These are phyloP conservation scores for Phenacoccus solenopsis DNA, from an alignment of 1,140 invertebrate genomes.

Conservation along the genomic window DNA sequence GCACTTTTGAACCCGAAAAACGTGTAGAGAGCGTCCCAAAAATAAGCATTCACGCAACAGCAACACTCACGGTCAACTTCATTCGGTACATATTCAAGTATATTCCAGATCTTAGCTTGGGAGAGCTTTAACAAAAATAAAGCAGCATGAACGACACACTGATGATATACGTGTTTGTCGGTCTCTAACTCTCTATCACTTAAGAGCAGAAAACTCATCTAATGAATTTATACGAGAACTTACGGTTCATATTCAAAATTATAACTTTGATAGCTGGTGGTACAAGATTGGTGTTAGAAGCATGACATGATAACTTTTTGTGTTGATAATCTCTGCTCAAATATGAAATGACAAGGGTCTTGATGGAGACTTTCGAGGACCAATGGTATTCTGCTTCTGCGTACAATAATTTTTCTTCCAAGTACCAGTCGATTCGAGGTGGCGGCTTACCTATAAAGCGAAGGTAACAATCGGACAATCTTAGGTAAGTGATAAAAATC, in stretches of 20 bases:
- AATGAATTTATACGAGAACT: constrained; percentile 38
- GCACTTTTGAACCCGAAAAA: too few relatives aligned
- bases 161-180: too few relatives aligned
- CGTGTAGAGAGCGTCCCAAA: too few relatives aligned
- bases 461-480: constrained; percentile 19
- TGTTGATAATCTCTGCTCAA: constrained; percentile 36
- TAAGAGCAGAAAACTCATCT: too few relatives aligned
- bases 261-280: constrained; percentile 57
- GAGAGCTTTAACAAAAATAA: too few relatives aligned
- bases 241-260: constrained; percentile 72
- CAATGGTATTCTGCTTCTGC: constrained; percentile 57
- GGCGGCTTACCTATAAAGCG: constrained; percentile 51
- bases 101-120: too few relatives aligned
- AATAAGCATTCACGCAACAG: too few relatives aligned
- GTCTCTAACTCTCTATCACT: too few relatives aligned
- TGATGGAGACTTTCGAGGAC: constrained; percentile 55
- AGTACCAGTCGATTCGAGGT: constrained; percentile 66
- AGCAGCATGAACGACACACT: too few relatives aligned
- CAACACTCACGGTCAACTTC: too few relatives aligned
- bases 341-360: constrained; percentile 42
- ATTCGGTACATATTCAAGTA: too few relatives aligned
- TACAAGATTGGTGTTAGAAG: constrained; percentile 70
- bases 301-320: constrained; percentile 63
- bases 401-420: constrained; percentile 67
- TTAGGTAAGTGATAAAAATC: neutral